Conservation (phyloP, 2,113 vertebrate genomes). For the Pagrus major region DNA sequence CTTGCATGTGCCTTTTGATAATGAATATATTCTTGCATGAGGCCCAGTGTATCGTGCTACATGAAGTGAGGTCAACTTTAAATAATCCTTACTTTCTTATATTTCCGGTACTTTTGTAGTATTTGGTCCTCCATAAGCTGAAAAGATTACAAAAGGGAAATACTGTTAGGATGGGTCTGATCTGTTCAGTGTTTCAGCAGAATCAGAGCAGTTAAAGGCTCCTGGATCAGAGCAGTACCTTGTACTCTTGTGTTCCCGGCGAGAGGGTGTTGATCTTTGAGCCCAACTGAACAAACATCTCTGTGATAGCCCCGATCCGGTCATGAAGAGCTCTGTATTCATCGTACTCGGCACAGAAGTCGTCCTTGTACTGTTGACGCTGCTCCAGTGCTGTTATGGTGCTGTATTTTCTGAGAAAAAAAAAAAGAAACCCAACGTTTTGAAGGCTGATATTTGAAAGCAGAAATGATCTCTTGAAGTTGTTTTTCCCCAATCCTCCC, state of each 20-base stretch:
- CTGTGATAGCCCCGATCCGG: constrained; percentile 84
- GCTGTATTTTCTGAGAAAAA: constrained; percentile 82
- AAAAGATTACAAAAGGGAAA: constrained; percentile 54
- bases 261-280: constrained; percentile 87
- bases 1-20: neutral
- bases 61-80: neutral
- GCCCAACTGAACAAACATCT: constrained; percentile 87
- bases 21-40: neutral
- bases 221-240: constrained; percentile 76
- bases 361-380: constrained; percentile 85
- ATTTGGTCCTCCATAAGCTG: constrained; percentile 89
- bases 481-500: constrained; percentile 27
- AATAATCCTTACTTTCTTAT: constrained; percentile 86
- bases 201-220: neutral
- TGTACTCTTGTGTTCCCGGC: constrained; percentile 86
- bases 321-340: constrained; percentile 86
- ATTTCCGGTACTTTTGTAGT: constrained; percentile 87
- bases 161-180: constrained; percentile 24
- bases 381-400: constrained; percentile 82
- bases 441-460: neutral
- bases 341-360: constrained; percentile 87
- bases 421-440: fast-evolving
- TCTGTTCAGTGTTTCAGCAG: neutral
- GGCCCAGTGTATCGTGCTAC: no score
- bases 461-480: neutral